Evolutionary conservation across 2,797 vertebrate genomes (phyloP).

Genomic region (Sardinella longiceps): DNA sequence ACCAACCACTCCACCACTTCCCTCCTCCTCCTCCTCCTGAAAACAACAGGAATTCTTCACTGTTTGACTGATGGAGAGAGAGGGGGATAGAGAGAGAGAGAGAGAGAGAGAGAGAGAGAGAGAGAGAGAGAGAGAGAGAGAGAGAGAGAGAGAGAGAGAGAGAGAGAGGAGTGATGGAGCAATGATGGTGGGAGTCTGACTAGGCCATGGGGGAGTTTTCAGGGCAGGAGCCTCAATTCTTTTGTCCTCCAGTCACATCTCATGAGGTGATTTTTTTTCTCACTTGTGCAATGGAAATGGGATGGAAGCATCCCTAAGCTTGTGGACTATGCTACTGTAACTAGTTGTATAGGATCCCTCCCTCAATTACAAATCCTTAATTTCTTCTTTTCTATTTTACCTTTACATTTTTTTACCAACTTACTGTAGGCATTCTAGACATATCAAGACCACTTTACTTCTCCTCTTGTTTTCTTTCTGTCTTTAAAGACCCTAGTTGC

Average conservation of each 20-base stretch:
- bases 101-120: background rate
- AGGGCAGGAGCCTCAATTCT: background rate
- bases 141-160: too few species aligned
- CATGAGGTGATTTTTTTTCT: conserved; percentile 4
- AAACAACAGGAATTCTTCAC: conserved; percentile 37
- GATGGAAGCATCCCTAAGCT: background rate
- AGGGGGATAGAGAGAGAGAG: background rate
- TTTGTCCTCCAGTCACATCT: conserved; percentile 5
- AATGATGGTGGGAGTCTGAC: background rate
- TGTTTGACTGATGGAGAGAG: background rate
- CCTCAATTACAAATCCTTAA: background rate
- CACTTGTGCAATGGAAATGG: background rate
- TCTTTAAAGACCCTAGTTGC: too few species aligned
- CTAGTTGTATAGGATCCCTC: background rate
- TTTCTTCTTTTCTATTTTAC: too few species aligned
- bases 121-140: too few species aligned
- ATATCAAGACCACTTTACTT: conserved; percentile 6
- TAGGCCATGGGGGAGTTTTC: background rate
- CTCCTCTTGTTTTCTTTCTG: too few species aligned
- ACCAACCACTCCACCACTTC: background rate
- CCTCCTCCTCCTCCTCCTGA: background rate
- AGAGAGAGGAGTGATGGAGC: background rate
- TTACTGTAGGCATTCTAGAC: conserved; percentile 8
- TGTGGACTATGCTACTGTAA: background rate
- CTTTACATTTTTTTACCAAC: background rate